Conservation (phyloP, 2,113 vertebrate genomes). For the Clarias gariepinus region DNA sequence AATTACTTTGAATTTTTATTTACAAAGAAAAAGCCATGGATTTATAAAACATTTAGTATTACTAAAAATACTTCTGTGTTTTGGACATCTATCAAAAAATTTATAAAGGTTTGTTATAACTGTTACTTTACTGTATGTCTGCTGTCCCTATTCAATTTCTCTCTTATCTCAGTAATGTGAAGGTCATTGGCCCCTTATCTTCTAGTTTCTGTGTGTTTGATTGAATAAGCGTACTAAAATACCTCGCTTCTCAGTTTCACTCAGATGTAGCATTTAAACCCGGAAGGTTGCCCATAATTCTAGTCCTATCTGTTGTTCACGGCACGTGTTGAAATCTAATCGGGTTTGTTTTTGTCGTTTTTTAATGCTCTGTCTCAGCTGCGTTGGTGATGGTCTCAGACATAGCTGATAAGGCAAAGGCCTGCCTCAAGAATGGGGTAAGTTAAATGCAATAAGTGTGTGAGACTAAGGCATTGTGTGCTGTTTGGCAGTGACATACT, state of each 20-base stretch:
- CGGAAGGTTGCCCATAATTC: neutral
- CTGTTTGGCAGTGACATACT: neutral
- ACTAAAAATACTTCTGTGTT: neutral
- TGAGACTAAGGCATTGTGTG: neutral
- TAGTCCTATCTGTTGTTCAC: conserved; percentile 1
- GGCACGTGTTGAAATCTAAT: neutral
- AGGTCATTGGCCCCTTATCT: conserved; percentile 28
- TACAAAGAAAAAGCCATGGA: neutral
- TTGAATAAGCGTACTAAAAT: conserved; percentile 2
- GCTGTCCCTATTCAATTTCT: neutral
- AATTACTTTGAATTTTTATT: neutral
- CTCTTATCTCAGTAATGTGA: neutral
- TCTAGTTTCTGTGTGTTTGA: conserved; percentile 13
- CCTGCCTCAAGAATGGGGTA: conserved; percentile 82
- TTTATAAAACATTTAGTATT: conserved; percentile 7
- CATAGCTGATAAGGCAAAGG: conserved; percentile 75
- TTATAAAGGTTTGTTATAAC: neutral
- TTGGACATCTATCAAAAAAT: neutral
- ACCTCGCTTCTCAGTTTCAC: neutral
- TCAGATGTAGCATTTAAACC: neutral
- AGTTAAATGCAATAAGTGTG: conserved; percentile 60
- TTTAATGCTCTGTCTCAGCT: conserved; percentile 61
- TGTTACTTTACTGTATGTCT: neutral
- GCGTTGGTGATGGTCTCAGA: conserved; percentile 77
- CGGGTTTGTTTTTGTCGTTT: neutral